These are phyloP conservation scores for Thecocarcelia acutangulata DNA, from an alignment of 2,888 invertebrate species.

Conservation along the genomic window DNA sequence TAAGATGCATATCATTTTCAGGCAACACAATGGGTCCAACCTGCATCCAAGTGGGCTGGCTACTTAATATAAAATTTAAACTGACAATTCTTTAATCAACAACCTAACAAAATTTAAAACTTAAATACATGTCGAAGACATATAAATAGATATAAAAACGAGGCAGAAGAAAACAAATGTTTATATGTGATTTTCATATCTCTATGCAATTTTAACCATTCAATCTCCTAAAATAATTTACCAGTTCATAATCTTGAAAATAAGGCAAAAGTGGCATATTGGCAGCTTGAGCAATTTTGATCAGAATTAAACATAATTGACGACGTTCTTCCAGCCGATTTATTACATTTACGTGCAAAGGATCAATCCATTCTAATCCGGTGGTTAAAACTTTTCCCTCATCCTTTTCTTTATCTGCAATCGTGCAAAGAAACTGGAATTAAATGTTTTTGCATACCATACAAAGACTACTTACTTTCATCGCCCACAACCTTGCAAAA, in stretches of 20 bases:
- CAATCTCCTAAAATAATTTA: constrained; percentile 59
- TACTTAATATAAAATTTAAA: no score
- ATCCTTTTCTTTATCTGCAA: constrained; percentile 72
- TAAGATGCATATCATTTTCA: no score
- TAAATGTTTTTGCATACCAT: constrained; percentile 11
- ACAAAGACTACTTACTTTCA: constrained; percentile 77
- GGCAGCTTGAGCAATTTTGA: constrained; percentile 86
- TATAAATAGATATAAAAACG: no score
- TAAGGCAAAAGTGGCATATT: constrained; percentile 87
- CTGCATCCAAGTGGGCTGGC: no score
- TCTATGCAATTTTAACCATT: no score
- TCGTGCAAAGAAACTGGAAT: not conserved
- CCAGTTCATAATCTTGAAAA: constrained; percentile 81
- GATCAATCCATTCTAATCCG: constrained; percentile 87
- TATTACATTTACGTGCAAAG: constrained; percentile 85
- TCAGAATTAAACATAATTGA: constrained; percentile 86
- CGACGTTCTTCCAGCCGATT: constrained; percentile 86
- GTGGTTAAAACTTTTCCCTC: constrained; percentile 80
- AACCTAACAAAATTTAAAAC: no score
- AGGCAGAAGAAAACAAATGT: no score
- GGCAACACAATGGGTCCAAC: no score
- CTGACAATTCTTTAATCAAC: no score
- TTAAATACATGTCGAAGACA: no score
- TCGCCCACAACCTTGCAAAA: constrained; percentile 86
- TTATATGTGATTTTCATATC: no score